phyloP scores from a whole-genome alignment of 2,113 vertebrate species.

The Saimiri boliviensis region DNA sequence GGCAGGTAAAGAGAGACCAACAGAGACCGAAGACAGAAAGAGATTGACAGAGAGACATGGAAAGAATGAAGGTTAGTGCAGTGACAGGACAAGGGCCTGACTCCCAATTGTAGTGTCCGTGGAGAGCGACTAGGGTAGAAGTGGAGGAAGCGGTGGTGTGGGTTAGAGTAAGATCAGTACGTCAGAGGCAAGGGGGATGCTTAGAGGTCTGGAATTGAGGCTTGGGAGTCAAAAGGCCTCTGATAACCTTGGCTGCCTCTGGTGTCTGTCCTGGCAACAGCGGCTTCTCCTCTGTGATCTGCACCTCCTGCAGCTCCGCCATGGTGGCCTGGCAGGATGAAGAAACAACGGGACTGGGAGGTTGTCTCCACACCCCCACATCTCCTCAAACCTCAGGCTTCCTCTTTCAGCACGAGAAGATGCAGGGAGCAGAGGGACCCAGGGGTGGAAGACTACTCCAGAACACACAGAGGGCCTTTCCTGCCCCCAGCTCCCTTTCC shows the following conservation, averaged over 20 bases:
- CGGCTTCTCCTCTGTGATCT: slow-evolving; percentile 82
- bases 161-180: background rate
- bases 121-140: background rate
- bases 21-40: slow-evolving; percentile 26
- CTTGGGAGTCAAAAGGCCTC: background rate
- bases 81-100: slow-evolving; percentile 43
- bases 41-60: slow-evolving; percentile 62
- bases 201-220: background rate
- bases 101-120: background rate
- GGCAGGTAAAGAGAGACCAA: background rate
- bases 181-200: background rate
- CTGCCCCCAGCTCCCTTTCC: background rate
- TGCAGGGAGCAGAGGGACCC: background rate
- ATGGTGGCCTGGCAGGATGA: slow-evolving; percentile 73
- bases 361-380: background rate
- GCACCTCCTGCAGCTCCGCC: slow-evolving; percentile 83
- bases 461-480: background rate
- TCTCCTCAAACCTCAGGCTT: background rate
- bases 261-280: slow-evolving; percentile 76
- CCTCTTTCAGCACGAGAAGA: background rate
- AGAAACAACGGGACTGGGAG: background rate
- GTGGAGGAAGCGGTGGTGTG: background rate
- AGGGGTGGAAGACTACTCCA: background rate
- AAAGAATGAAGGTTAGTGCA: slow-evolving; percentile 70
- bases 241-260: slow-evolving; percentile 63